Evolutionary conservation across 2,797 vertebrate genomes (phyloP).

Genomic region (Perdix hodgsoniae): DNA sequence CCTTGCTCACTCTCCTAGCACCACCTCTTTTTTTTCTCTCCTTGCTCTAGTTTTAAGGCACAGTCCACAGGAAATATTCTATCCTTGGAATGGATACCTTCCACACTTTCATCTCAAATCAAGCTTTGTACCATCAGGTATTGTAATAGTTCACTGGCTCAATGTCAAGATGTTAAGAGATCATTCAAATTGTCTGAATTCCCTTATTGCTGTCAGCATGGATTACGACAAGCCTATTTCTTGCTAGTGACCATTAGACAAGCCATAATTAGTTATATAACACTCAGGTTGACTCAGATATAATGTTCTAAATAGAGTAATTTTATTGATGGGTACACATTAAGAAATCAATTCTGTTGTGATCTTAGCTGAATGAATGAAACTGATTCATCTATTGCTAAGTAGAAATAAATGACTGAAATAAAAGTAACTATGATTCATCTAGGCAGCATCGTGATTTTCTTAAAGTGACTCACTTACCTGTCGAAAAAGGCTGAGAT

Average conservation of each 20-base stretch:
- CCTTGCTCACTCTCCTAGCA: background rate
- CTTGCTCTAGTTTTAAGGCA: background rate
- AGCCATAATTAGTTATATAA: background rate
- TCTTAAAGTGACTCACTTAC: background rate
- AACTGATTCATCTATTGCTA: background rate
- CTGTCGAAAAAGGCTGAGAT: background rate
- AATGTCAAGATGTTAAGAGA: background rate
- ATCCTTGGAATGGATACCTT: background rate
- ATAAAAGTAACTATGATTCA: background rate
- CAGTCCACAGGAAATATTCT: background rate
- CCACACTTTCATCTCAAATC: background rate
- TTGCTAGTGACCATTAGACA: background rate
- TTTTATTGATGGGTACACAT: background rate
- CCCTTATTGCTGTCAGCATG: background rate
- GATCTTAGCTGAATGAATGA: background rate
- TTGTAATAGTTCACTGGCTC: background rate
- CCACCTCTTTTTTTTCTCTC: background rate
- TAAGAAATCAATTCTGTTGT: background rate
- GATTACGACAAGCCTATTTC: background rate
- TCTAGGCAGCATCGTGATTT: background rate
- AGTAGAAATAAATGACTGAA: background rate
- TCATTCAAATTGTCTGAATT: background rate
- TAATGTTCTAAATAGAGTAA: background rate
- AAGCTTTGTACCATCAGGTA: background rate
- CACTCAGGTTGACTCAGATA: background rate